Percentiles rank a stretch among this genome's conserved stretches.
These are phyloP conservation scores for Ammospiza caudacuta DNA, from an alignment of 2,113 vertebrate species.

Conservation along the genomic window DNA sequence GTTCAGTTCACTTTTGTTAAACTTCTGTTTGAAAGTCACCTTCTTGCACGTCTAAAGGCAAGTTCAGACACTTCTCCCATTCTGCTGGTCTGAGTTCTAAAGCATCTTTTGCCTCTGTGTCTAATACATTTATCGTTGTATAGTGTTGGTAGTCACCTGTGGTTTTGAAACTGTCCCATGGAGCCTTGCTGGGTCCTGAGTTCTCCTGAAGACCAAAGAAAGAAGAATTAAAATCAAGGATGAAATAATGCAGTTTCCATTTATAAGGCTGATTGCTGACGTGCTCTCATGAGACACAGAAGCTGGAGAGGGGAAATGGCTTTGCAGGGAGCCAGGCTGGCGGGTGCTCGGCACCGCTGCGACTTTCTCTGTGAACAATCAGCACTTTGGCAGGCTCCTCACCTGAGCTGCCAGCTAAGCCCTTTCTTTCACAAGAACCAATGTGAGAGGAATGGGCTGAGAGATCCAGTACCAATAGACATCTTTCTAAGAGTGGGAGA, in stretches of 20 bases:
- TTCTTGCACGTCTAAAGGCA: constrained; percentile 97
- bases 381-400: constrained; percentile 19
- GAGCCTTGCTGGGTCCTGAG: constrained; percentile 91
- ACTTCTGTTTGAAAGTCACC: constrained; percentile 99
- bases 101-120: constrained; percentile 92
- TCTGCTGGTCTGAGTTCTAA: constrained; percentile 97
- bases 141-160: constrained; percentile 98
- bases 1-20: constrained; percentile 75
- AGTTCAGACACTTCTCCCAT: constrained; percentile 99
- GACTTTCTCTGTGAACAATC: neutral
- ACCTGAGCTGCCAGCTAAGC: constrained; percentile 42
- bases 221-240: constrained; percentile 21
- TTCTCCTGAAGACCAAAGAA: constrained; percentile 86
- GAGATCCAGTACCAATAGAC: constrained; percentile 30
- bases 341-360: neutral
- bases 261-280: neutral
- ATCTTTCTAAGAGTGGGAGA: neutral
- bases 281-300: neutral
- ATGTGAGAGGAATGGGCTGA: neutral
- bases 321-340: constrained; percentile 29
- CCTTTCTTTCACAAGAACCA: neutral
- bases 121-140: constrained; percentile 97
- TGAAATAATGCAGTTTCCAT: neutral
- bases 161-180: constrained; percentile 98
- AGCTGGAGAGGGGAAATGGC: neutral